phyloP scores from a whole-genome alignment of 2,113 vertebrate genomes.

The Tachysurus fulvidraco region DNA sequence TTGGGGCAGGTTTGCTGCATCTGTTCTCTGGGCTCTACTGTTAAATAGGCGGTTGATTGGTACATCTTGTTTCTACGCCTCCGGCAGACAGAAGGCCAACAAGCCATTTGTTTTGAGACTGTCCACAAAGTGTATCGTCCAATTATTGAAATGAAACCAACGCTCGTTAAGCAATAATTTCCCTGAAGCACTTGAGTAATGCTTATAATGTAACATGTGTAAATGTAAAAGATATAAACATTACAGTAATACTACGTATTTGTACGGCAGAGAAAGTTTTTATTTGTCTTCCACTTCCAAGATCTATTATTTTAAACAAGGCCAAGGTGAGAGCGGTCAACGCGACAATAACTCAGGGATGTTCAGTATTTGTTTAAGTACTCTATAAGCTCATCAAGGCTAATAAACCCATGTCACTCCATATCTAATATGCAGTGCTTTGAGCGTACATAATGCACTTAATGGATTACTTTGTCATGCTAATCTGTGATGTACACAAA shows the following conservation, averaged over 20 bases:
- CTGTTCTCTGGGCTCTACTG: conserved; percentile 24
- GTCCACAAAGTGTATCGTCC: not conserved
- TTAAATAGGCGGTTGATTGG: conserved; percentile 40
- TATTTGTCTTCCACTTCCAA: not conserved
- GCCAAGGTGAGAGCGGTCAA: conserved; percentile 49
- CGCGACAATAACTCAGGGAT: conserved; percentile 9
- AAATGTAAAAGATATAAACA: not conserved
- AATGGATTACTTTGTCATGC: conserved; percentile 54
- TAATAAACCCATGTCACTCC: conserved; percentile 44
- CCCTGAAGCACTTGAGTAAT: not conserved
- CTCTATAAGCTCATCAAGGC: conserved; percentile 41
- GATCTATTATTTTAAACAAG: conserved; percentile 31
- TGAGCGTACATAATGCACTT: conserved; percentile 49
- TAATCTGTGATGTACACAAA: conserved; percentile 51
- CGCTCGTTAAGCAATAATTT: conserved; percentile 4
- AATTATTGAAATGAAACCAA: conserved; percentile 6
- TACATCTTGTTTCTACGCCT: not conserved
- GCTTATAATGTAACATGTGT: not conserved
- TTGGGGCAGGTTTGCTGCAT: conserved; percentile 21
- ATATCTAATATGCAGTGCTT: conserved; percentile 35
- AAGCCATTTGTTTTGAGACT: not conserved
- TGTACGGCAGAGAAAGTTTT: not conserved
- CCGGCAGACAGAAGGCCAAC: not conserved
- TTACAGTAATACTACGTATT: not conserved
- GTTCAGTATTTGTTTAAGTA: conserved; percentile 25